phyloP scores from a whole-genome alignment of 2,113 vertebrate genomes.

The Aphyosemion australe region DNA sequence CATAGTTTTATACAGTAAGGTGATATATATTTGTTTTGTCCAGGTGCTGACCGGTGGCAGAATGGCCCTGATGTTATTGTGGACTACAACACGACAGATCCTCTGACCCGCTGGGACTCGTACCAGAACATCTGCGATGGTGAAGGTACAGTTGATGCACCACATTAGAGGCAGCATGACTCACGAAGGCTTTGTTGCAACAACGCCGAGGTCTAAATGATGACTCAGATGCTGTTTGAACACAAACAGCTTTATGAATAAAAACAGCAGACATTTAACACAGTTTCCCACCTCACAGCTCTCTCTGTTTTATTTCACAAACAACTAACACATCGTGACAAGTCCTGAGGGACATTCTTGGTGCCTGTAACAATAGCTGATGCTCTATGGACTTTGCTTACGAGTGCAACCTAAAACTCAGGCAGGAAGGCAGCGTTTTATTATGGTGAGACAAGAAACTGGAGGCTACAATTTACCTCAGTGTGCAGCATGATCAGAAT shows the following conservation, averaged over 20 bases:
- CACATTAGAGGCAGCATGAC: constrained; percentile 18
- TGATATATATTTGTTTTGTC: constrained; percentile 19
- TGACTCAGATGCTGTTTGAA: constrained; percentile 16
- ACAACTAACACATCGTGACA: constrained; percentile 6
- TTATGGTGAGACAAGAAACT: constrained; percentile 26
- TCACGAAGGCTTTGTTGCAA: background rate
- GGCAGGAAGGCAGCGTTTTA: constrained; percentile 15
- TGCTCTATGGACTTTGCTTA: constrained; percentile 23
- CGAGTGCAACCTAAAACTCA: constrained; percentile 1
- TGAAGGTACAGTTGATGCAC: constrained; percentile 81
- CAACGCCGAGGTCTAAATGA: background rate
- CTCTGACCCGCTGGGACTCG: constrained; percentile 91
- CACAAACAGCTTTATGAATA: constrained; percentile 17
- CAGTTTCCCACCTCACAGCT: background rate
- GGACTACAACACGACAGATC: constrained; percentile 88
- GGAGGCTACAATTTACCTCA: constrained; percentile 7
- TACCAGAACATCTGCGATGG: constrained; percentile 88
- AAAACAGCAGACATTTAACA: background rate
- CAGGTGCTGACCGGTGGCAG: constrained; percentile 85
- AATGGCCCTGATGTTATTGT: constrained; percentile 84
- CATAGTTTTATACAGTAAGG: background rate
- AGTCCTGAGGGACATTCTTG: constrained; percentile 20
- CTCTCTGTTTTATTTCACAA: background rate
- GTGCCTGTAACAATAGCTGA: background rate
- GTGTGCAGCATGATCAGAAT: constrained; percentile 5